A percentile compares a stretch with the other conserved stretches of the same genome.
Evolutionary conservation across 2,113 vertebrate genomes (phyloP).

Genomic region (cattle (Bos taurus)): DNA sequence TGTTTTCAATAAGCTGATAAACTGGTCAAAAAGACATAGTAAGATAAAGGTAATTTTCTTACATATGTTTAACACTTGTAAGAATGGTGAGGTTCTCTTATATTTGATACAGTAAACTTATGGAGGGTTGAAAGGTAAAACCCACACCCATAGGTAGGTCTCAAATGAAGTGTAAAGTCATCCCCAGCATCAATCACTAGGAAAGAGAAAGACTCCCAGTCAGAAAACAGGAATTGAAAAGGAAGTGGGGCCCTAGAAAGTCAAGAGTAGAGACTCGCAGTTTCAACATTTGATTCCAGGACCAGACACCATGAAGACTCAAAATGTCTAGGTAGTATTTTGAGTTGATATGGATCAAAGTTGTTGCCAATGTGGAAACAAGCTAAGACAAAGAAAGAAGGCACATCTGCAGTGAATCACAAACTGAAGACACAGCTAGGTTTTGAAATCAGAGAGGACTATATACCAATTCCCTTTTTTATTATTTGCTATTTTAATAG

Average conservation of each 20-base stretch:
- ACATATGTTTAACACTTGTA: neutral
- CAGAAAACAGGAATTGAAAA: neutral
- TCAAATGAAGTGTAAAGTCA: constrained; percentile 25
- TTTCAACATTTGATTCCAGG: neutral
- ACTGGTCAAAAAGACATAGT: neutral
- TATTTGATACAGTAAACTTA: neutral
- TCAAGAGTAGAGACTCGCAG: neutral
- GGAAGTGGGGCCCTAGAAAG: neutral
- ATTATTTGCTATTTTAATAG: neutral
- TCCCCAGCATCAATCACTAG: neutral
- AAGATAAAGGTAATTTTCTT: neutral
- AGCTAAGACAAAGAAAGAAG: neutral
- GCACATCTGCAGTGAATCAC: neutral
- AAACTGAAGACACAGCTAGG: neutral
- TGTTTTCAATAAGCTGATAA: constrained; percentile 18
- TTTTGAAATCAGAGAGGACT: neutral
- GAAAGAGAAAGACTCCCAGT: neutral
- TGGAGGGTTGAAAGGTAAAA: neutral
- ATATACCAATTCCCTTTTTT: neutral
- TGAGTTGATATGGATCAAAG: neutral
- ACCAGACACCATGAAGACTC: neutral
- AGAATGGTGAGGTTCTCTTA: neutral
- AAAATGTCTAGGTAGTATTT: neutral
- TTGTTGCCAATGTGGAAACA: neutral
- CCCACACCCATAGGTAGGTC: neutral